Percentiles rank a stretch among this genome's conserved stretches.
Conservation (phyloP, 92 coral and sea anemone genomes). For the Porites divaricata region DNA sequence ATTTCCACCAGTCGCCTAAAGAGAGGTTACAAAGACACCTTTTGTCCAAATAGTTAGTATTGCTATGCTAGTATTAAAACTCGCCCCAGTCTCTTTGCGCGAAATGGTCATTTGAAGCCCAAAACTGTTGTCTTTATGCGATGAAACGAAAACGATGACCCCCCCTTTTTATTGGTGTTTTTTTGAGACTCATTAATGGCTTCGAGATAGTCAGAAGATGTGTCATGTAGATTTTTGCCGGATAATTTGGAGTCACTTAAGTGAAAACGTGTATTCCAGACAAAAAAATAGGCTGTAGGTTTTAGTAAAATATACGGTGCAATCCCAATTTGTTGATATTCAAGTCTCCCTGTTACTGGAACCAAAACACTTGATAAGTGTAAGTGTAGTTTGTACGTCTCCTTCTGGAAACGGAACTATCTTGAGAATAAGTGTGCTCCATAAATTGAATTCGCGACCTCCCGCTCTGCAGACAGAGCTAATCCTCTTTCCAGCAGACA, state of each 20-base stretch:
- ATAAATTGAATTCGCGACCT: too few species aligned
- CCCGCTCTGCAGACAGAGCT: too few species aligned
- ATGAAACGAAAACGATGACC: too few species aligned
- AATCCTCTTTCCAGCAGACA: background rate
- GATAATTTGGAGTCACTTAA: background rate
- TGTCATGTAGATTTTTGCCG: background rate
- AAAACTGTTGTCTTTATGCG: too few species aligned
- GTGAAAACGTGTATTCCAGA: background rate
- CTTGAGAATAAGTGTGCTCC: background rate
- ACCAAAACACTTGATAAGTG: background rate
- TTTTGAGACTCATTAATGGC: background rate
- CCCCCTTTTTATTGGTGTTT: background rate
- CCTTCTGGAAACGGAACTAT: background rate
- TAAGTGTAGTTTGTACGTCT: background rate
- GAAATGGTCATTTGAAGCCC: too few species aligned
- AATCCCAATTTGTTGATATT: background rate
- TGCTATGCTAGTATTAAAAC: background rate
- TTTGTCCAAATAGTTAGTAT: background rate
- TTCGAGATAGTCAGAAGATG: background rate
- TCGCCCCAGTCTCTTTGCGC: too few species aligned
- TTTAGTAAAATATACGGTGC: background rate
- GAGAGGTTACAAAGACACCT: background rate
- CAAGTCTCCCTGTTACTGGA: background rate
- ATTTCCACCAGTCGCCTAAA: background rate
- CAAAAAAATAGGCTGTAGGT: background rate